Evolutionary conservation across 2,113 vertebrate species (phyloP).

Genomic region (Mirounga angustirostris): DNA sequence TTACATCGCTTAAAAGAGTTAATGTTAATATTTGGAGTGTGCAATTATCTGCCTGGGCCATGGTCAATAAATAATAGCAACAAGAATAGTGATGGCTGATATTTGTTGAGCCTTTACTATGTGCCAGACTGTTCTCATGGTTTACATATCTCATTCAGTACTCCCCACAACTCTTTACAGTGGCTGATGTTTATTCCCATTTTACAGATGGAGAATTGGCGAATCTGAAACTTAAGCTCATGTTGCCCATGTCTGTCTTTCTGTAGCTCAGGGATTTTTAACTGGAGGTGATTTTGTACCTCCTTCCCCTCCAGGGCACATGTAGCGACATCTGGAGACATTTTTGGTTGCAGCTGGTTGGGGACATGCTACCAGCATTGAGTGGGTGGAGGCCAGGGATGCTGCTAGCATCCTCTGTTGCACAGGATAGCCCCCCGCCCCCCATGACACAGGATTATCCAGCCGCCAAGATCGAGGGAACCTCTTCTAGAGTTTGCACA

Average conservation of each 20-base stretch:
- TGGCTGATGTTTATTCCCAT: neutral
- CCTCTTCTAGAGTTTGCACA: neutral
- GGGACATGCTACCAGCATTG: too few relatives aligned
- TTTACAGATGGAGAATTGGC: neutral
- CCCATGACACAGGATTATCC: neutral
- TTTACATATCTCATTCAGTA: too few relatives aligned
- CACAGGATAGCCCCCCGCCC: neutral
- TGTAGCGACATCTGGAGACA: neutral
- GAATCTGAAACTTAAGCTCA: neutral
- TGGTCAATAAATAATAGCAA: neutral
- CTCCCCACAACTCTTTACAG: neutral
- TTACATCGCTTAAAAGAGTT: neutral
- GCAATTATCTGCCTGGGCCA: neutral
- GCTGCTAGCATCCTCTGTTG: too few relatives aligned
- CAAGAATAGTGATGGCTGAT: fast-evolving
- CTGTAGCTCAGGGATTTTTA: neutral
- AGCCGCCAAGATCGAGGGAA: neutral
- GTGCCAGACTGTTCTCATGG: neutral
- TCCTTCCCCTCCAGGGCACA: neutral
- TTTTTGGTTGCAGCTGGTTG: neutral
- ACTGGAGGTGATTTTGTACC: neutral
- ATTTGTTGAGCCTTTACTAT: fast-evolving
- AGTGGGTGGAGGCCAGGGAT: neutral
- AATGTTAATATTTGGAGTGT: neutral
- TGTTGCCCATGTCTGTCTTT: neutral